Evolutionary conservation across 2,113 vertebrate genomes (phyloP), one percentile per base, ranked within the genome.

Genomic region (Coregonus clupeaformis): DNA sequence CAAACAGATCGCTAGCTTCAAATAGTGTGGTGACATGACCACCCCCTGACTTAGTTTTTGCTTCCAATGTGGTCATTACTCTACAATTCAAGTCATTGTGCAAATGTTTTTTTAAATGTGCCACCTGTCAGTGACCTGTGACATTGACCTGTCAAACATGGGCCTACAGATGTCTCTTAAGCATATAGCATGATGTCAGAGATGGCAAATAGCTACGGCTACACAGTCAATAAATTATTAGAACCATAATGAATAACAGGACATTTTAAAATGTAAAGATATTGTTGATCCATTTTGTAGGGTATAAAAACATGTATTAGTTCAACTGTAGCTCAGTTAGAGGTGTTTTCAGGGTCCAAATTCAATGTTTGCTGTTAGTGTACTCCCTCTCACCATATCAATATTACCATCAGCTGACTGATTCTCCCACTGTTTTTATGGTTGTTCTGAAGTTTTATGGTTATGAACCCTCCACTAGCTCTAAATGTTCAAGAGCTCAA

Each of bases 31-130:
- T 22, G 59, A 7, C 24, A 62, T n/a, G 59, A 22, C 22, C 24
- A 12, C 24, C 72, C 11, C 11, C 55, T 78, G 42, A 7, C 16
- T 88, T 91, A 88, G 72, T 6, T 76, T 90, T 90, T 77, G 78
- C 78, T 70, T 63, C 47, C 79, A 5, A 52, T 71, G 72, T 76
- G 77, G 13, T 60, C n/a, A 24, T 60, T n/a, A 18, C 7, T 42
- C 9, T 42, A 11, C 52, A 55, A 55, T 55, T 18, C 20, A 55
- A 55, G 22, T 4, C 36, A 77, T 65, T 32, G 42, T 73, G 25
- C 69, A 22, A 11, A 45, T 80, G 68, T 62, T 74, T 16, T 3
- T 68, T 24, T 68, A 67, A 63, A 2, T 45, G 64, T 27, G 4
- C 22, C 63, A 49, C 82, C 80, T 85, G 76, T 84, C 76, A 82